Percentiles rank a stretch among this genome's conserved stretches.
These are phyloP conservation scores for Hormaphis cornu DNA, from an alignment of 1,140 invertebrate species.

Conservation along the genomic window DNA sequence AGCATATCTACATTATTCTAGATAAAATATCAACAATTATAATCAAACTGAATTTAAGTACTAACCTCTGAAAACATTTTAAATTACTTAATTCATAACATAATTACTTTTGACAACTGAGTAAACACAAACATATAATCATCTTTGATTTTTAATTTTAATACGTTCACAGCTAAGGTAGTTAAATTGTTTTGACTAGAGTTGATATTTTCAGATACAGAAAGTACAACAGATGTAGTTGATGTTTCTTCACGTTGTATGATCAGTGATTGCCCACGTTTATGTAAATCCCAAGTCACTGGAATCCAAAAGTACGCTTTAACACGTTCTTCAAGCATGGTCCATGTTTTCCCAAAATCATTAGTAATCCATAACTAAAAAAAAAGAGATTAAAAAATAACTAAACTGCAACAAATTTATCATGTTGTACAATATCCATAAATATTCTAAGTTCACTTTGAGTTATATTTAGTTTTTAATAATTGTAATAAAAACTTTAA, in stretches of 20 bases:
- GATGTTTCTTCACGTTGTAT: conserved; percentile 58
- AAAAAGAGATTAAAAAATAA: conserved; percentile 27
- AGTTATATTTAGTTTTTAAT: too few relatives aligned
- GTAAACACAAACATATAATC: conserved; percentile 69
- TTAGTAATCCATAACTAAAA: conserved; percentile 63
- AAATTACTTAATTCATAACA: background rate
- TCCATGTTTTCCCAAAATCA: conserved; percentile 64
- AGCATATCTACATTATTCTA: conserved; percentile 60
- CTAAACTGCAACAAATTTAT: too few relatives aligned
- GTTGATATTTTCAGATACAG: conserved; percentile 18
- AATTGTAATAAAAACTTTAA: too few relatives aligned
- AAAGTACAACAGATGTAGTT: conserved; percentile 15
- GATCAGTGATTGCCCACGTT: conserved; percentile 45
- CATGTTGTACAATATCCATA: too few relatives aligned
- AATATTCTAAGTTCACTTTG: too few relatives aligned
- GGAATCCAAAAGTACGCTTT: conserved; percentile 49
- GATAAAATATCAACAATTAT: conserved; percentile 42
- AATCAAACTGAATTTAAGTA: background rate
- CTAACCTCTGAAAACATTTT: background rate
- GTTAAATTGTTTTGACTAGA: conserved; percentile 33
- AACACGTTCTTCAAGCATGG: conserved; percentile 57
- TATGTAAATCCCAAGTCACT: conserved; percentile 15
- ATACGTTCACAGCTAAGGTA: conserved; percentile 52
- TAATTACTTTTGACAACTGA: conserved; percentile 16
- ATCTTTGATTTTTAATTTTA: conserved; percentile 68